Base-by-base conservation (phyloP, 1,140 invertebrate genomes). In the Bombus terrestris region DNA sequence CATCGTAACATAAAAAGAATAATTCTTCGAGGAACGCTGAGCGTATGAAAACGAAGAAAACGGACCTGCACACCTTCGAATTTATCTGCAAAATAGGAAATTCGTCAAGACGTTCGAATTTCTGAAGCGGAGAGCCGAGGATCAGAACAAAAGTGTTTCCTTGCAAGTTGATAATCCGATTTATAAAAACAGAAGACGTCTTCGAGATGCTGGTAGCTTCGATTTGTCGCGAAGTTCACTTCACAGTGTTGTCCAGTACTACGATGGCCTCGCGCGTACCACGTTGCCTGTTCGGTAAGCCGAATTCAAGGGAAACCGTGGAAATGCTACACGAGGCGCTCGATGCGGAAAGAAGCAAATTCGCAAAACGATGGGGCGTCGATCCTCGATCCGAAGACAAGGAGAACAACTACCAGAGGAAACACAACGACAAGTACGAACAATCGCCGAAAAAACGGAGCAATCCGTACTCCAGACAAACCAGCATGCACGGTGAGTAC, bases 401-500 rank as follows among this genome's bases (percentile, higher is more conserved):
- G 90, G 94, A 95, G 82, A 95, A 95, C 74, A 87, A 78, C 81
- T 90, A 85, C 5, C 90, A 91, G 81, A 88, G 85, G 37, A 88
- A 88, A 83, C 78, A 87, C 81, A 84, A 84, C 87, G 71, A 91
- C 89, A 73, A 66, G 43, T 39, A 86, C 91, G 57, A 93, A 3
- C 89, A 91, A 18, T 93, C 93, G 41, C 93, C 93, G 9, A 91
- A 92, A 35, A 94, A 93, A 88, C 89, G 93, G 4, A 89, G 68
- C 69, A 91, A 81, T 47, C 94, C 94, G 3, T 95, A 95, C 73
- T 88, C 92, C 28, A 89, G 92, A 64, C 94, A 95, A 79, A 95
- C 94, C n/a, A 95, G 90, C 83, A 93, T 95, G 72, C 94, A 95
- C 83, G 94, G 95, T 95, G 74, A 93, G 88, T 82, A 83, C 53